Evolutionary conservation across 2,888 invertebrate species (phyloP).

Genomic region (Callinectes sapidus): DNA sequence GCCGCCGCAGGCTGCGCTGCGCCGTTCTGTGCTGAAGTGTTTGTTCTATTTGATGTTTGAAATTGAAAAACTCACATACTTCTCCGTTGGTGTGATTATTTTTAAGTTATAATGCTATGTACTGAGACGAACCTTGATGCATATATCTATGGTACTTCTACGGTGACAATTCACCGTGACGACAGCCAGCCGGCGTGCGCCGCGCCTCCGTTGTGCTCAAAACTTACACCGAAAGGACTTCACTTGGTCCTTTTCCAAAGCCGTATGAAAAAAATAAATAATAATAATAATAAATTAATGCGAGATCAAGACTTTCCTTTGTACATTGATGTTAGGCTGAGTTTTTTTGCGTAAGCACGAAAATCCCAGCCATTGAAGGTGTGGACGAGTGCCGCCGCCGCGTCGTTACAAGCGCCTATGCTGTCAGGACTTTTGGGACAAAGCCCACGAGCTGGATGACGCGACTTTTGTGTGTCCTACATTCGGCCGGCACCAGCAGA

Average conservation of each 20-base stretch:
- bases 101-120: conserved; percentile 24
- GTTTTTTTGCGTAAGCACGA: background rate
- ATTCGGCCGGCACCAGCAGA: background rate
- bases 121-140: conserved; percentile 30
- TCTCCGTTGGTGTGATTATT: conserved; percentile 20
- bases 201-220: conserved; percentile 19
- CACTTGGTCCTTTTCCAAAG: conserved; percentile 5
- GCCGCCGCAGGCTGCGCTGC: background rate
- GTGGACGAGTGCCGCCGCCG: background rate
- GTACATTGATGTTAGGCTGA: background rate
- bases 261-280: background rate
- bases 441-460: background rate
- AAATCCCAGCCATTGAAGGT: conserved; percentile 15
- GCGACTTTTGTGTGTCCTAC: background rate
- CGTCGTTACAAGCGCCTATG: background rate
- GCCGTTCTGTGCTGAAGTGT: conserved; percentile 28
- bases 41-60: conserved; percentile 28
- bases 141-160: conserved; percentile 12
- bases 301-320: background rate
- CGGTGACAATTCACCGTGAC: background rate
- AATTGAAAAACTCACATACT: conserved; percentile 30
- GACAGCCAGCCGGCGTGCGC: conserved; percentile 3
- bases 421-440: background rate
- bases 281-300: too few species aligned
- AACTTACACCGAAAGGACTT: background rate